Evolutionary conservation across 2,888 invertebrate species (phyloP).

Genomic region (Ochlodes sylvanus): DNA sequence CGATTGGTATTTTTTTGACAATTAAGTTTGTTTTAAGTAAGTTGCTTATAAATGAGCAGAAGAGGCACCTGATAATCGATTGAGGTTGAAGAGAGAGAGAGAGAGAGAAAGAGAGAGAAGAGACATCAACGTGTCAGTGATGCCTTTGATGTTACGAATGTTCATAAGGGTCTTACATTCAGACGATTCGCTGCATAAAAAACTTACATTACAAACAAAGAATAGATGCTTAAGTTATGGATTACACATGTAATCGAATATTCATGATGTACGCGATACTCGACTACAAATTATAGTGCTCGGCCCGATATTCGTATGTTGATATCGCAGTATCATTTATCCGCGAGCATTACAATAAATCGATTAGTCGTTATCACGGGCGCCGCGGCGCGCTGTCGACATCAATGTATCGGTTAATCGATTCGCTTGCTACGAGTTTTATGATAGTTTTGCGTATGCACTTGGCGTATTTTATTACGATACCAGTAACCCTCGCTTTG

Average conservation of each 20-base stretch:
- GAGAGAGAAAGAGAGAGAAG: no score
- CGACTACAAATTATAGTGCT: conserved; percentile 1
- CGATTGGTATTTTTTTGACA: no score
- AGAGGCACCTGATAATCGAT: no score
- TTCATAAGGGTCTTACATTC: no score
- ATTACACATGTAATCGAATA: conserved; percentile 2
- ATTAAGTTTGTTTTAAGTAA: no score
- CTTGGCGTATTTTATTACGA: neutral
- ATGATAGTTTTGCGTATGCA: conserved; percentile 1
- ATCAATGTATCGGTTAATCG: conserved; percentile 17
- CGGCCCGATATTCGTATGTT: neutral
- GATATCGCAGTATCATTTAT: conserved; percentile 1
- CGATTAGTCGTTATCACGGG: conserved; percentile 13
- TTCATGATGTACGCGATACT: neutral
- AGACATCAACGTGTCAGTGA: no score
- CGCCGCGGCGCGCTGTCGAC: conserved; percentile 9
- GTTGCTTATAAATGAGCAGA: no score
- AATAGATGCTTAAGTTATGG: neutral
- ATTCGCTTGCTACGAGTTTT: conserved; percentile 12
- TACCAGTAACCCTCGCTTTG: no score
- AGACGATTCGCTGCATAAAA: no score
- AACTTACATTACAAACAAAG: neutral
- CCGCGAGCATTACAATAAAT: neutral
- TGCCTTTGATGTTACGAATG: no score
- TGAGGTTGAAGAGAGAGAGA: no score